A percentile compares a stretch with the other conserved stretches of the same genome.
Evolutionary conservation across 2,888 invertebrate genomes (phyloP).

Genomic region (Lasioglossum lativentre): DNA sequence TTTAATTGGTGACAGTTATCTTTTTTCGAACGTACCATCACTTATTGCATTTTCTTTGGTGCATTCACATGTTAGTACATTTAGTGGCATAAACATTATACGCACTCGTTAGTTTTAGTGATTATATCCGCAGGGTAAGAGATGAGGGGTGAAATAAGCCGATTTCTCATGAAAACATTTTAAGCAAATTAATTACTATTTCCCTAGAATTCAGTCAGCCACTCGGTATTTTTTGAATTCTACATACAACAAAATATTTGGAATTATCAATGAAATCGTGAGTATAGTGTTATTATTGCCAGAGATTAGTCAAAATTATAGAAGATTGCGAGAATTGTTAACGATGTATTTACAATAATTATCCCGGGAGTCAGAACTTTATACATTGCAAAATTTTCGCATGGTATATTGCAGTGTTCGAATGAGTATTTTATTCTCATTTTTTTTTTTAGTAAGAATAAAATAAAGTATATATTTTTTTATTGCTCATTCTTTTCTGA

Average conservation of each 20-base stretch:
- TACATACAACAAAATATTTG: neutral
- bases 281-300: neutral
- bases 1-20: neutral
- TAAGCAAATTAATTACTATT: neutral
- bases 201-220: neutral
- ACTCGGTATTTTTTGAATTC: neutral
- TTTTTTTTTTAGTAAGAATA: neutral
- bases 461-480: neutral
- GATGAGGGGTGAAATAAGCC: constrained; percentile 35
- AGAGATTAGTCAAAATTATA: neutral
- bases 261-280: neutral
- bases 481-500: neutral
- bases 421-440: neutral
- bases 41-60: constrained; percentile 66
- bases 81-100: constrained; percentile 81
- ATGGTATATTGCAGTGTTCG: neutral
- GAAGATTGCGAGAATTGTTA: neutral
- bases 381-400: neutral
- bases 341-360: constrained; percentile 4
- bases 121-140: constrained; percentile 49
- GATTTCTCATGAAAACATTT: constrained; percentile 29
- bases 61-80: constrained; percentile 76
- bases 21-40: constrained; percentile 40
- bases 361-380: neutral
- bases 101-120: constrained; percentile 76